These are phyloP conservation scores for Drosophila chauvacae DNA, from an alignment of 1,140 invertebrate genomes.

Conservation along the genomic window DNA sequence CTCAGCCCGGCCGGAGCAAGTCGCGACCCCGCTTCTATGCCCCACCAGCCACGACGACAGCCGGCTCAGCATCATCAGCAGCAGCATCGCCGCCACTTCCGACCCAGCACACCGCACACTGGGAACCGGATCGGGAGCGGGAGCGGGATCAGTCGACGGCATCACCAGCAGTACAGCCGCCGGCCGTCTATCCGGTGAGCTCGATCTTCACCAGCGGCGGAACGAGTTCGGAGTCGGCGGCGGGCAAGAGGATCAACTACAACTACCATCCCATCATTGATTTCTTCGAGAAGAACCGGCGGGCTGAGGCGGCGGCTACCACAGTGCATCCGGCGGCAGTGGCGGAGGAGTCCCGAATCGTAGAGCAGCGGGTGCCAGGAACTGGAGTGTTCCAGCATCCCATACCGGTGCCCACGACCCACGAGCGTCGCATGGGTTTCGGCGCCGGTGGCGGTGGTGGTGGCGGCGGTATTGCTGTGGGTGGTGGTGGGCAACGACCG, in stretches of 20 bases:
- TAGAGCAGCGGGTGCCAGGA: conserved; percentile 49
- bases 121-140: conserved; percentile 34
- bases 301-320: conserved; percentile 27
- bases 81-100: conserved; percentile 47
- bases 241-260: conserved; percentile 89
- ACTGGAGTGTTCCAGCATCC: conserved; percentile 49
- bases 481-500: conserved; percentile 39
- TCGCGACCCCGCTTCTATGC: conserved; percentile 78
- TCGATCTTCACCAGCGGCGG: conserved; percentile 48
- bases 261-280: conserved; percentile 94
- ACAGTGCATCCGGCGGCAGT: conserved; percentile 9
- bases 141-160: conserved; percentile 62
- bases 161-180: conserved; percentile 47
- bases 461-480: conserved; percentile 44
- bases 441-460: conserved; percentile 52
- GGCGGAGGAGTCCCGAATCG: conserved; percentile 48
- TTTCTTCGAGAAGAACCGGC: conserved; percentile 87
- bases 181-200: conserved; percentile 66
- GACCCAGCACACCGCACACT: conserved; percentile 55
- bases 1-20: conserved; percentile 56
- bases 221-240: conserved; percentile 21
- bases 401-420: conserved; percentile 48
- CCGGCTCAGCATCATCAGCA: conserved; percentile 40
- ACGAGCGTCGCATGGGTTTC: conserved; percentile 76
- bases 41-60: conserved; percentile 41